Conservation (phyloP, 30 jellyfish, hydroid and myxozoan genomes). For the Chironex yamaguchii region DNA sequence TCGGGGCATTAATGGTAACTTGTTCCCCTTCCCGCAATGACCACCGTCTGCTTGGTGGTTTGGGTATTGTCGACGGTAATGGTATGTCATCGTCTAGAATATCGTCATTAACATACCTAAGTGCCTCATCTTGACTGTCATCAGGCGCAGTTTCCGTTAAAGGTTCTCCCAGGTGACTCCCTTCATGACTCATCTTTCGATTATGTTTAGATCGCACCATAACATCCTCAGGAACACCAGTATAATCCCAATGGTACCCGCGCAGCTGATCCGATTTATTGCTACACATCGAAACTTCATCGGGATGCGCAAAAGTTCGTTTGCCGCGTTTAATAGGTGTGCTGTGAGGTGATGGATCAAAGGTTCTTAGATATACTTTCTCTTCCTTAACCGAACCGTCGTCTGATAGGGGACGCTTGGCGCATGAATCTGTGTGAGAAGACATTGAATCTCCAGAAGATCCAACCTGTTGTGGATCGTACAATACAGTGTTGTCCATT, state of each 20-base stretch:
- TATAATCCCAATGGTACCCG: conserved; percentile 97
- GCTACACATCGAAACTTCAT: conserved; percentile 55
- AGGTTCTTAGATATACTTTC: conserved; percentile 32
- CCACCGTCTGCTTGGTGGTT: not conserved
- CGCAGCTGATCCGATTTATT: conserved; percentile 54
- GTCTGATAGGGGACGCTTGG: conserved; percentile 55
- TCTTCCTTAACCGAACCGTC: conserved; percentile 16
- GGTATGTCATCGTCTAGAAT: not conserved
- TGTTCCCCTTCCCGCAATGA: not conserved
- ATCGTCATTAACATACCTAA: conserved; percentile 22
- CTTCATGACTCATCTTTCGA: conserved; percentile 92
- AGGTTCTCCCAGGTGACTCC: conserved; percentile 87
- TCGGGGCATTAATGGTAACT: conserved; percentile 54
- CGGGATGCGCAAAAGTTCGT: not conserved
- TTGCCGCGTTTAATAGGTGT: conserved; percentile 11
- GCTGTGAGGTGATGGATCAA: conserved; percentile 46
- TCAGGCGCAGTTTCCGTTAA: conserved; percentile 50
- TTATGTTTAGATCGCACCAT: conserved; percentile 70
- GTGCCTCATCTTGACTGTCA: conserved; percentile 12
- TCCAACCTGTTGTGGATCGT: conserved; percentile 84
- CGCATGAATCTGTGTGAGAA: conserved; percentile 69
- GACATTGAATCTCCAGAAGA: conserved; percentile 68
- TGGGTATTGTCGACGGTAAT: too few relatives aligned
- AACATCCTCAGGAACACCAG: conserved; percentile 98
- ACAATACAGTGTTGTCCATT: conserved; percentile 53